Evolutionary conservation across 2,113 vertebrate genomes (phyloP).

Genomic region (Elgaria multicarinata): DNA sequence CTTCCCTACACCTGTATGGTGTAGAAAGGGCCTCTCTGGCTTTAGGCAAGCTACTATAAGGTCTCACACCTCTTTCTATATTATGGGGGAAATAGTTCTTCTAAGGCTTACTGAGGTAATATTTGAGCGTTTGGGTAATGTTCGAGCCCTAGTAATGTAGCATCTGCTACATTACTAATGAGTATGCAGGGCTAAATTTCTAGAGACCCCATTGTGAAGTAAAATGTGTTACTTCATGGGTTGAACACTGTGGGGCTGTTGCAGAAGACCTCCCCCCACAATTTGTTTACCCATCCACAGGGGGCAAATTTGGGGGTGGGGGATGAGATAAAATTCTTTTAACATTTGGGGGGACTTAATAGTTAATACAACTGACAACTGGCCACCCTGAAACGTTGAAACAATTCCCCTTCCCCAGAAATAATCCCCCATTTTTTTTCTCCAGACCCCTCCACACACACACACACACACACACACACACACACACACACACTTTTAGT

Average conservation of each 20-base stretch:
- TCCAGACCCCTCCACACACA: background rate
- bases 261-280: background rate
- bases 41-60: background rate
- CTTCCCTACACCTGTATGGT: no score
- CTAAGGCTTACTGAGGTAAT: background rate
- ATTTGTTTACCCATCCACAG: no score
- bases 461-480: no score
- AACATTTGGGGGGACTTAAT: no score
- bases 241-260: background rate
- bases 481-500: background rate
- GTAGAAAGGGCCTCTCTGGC: background rate
- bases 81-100: background rate
- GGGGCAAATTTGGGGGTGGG: no score
- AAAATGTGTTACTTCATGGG: background rate
- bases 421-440: background rate
- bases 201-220: background rate
- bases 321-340: no score
- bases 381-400: no score
- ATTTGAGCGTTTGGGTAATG: background rate
- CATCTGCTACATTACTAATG: background rate
- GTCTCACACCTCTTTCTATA: background rate
- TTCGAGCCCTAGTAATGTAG: no score
- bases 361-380: no score
- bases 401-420: background rate
- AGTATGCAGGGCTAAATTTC: background rate